Evolutionary conservation across 53 echinoderm and acorn worm genomes (phyloP).

Genomic region (Patiria pectinifera): DNA sequence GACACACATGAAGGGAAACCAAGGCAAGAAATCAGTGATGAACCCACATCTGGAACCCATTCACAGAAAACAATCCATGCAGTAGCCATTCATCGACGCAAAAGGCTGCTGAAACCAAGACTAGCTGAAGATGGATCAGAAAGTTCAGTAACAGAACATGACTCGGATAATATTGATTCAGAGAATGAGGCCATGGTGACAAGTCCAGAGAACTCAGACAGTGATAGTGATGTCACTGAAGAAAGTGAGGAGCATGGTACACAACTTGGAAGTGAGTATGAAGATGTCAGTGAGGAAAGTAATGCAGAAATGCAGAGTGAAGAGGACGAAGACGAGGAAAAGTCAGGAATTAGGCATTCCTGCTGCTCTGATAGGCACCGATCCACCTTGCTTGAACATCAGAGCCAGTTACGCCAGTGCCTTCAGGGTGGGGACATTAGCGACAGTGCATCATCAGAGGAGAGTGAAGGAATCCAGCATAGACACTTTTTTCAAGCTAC

Average conservation of each 20-base stretch:
- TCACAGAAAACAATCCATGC: constrained; percentile 6
- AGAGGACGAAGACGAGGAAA: constrained; percentile 54
- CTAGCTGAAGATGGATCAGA: constrained; percentile 70
- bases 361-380: constrained; percentile 43
- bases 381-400: constrained; percentile 23
- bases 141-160: constrained; percentile 72
- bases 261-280: constrained; percentile 76
- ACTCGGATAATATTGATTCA: constrained; percentile 85
- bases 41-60: constrained; percentile 10
- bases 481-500: constrained; percentile 38
- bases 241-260: constrained; percentile 73
- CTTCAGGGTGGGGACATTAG: constrained; percentile 50
- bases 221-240: constrained; percentile 78
- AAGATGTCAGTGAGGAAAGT: constrained; percentile 82
- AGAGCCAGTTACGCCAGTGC: constrained; percentile 51
- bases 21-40: background rate
- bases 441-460: constrained; percentile 45
- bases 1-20: background rate
- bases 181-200: constrained; percentile 89
- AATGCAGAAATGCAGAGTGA: constrained; percentile 76
- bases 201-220: constrained; percentile 79
- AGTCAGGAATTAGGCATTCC: constrained; percentile 7
- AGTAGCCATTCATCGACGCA: constrained; percentile 15
- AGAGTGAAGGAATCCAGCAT: constrained; percentile 35
- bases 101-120: constrained; percentile 49